A percentile compares a stretch with the other conserved stretches of the same genome.
These are phyloP conservation scores for Gavialis gangeticus DNA, from an alignment of 2,113 vertebrate species.

Conservation along the genomic window DNA sequence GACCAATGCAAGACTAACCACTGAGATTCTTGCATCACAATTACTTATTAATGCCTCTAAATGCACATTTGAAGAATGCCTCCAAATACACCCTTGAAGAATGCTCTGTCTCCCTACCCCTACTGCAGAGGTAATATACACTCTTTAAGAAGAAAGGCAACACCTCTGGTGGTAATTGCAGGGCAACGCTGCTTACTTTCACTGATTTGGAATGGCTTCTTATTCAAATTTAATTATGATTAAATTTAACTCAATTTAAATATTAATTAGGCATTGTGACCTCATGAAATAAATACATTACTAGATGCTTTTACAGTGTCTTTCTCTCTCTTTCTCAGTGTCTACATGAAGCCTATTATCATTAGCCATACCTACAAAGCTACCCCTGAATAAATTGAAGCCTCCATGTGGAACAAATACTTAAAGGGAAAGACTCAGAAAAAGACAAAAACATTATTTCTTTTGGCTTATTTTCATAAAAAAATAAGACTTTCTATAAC, in stretches of 20 bases:
- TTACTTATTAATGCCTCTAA: slow-evolving; percentile 36
- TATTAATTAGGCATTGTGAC: slow-evolving; percentile 15
- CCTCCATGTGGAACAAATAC: background rate
- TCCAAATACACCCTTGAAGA: slow-evolving; percentile 28
- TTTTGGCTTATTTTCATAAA: background rate
- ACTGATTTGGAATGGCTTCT: slow-evolving; percentile 42
- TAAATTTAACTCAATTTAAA: slow-evolving; percentile 53
- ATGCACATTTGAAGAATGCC: slow-evolving; percentile 27
- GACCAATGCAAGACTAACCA: slow-evolving; percentile 40
- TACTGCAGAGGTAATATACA: slow-evolving; percentile 10
- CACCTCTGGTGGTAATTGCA: slow-evolving; percentile 48
- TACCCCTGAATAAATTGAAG: background rate
- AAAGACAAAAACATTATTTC: background rate
- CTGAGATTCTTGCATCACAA: slow-evolving; percentile 26
- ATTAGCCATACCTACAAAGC: slow-evolving; percentile 9
- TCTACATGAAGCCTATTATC: background rate
- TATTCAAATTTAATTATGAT: background rate
- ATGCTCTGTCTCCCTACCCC: slow-evolving; percentile 2
- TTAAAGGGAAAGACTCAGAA: background rate
- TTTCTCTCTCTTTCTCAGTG: background rate
- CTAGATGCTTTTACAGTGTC: background rate
- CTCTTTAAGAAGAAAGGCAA: slow-evolving; percentile 26
- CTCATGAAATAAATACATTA: slow-evolving; percentile 30
- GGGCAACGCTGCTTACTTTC: background rate
- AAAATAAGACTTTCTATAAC: background rate